Percentiles rank a stretch among this genome's conserved stretches.
Conservation (phyloP, 2,797 vertebrate species). For the Lagorchestes hirsutus region DNA sequence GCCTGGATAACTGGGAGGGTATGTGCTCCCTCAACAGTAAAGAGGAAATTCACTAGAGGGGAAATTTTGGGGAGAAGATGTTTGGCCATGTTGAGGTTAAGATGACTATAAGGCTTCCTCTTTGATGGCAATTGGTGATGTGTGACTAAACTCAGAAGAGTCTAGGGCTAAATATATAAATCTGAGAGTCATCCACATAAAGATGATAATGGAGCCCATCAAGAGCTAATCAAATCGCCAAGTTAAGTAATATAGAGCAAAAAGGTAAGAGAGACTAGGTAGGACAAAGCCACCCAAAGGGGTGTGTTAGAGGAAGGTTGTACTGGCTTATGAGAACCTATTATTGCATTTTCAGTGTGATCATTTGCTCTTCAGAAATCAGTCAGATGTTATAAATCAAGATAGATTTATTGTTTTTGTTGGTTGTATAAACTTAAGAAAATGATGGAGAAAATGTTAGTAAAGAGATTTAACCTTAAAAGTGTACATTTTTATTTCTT, state of each 20-base stretch:
- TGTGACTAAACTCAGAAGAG: background rate
- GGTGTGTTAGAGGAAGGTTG: background rate
- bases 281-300: background rate
- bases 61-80: background rate
- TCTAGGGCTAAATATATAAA: background rate
- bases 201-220: background rate
- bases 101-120: background rate
- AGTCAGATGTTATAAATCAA: background rate
- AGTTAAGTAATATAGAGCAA: background rate
- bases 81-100: background rate
- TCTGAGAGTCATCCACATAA: background rate
- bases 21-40: background rate
- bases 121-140: background rate
- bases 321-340: background rate
- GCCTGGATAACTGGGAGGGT: background rate
- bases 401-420: background rate
- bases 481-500: background rate
- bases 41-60: background rate
- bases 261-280: background rate
- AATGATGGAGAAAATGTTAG: no score
- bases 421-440: background rate
- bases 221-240: background rate
- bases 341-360: background rate
- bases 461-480: background rate
- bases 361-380: background rate